A percentile compares a stretch with the other conserved stretches of the same genome.
Conservation (phyloP, 2,888 invertebrate genomes). For the Rhodophaea formosa region DNA sequence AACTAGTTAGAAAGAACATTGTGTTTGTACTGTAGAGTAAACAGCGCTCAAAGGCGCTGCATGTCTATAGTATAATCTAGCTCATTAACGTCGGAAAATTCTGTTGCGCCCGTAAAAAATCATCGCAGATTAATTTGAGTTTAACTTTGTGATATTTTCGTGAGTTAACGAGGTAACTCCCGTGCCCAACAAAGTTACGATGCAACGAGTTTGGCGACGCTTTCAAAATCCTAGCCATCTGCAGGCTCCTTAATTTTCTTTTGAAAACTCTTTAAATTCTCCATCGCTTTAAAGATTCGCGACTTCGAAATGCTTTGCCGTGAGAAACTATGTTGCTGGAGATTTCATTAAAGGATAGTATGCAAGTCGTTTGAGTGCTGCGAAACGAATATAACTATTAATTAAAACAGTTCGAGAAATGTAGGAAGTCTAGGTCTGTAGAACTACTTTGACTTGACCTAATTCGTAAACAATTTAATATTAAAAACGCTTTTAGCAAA, state of each 20-base stretch:
- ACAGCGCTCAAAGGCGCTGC: conserved; percentile 44
- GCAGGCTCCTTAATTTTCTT: conserved; percentile 67
- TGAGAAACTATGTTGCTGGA: conserved; percentile 50
- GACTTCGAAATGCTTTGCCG: conserved; percentile 45
- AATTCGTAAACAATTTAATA: not conserved
- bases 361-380: conserved; percentile 14
- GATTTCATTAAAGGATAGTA: conserved; percentile 31
- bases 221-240: conserved; percentile 49
- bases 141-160: conserved; percentile 61
- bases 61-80: conserved; percentile 58
- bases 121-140: conserved; percentile 62
- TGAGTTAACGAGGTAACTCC: conserved; percentile 71
- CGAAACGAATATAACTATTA: conserved; percentile 4
- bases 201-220: conserved; percentile 56
- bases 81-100: conserved; percentile 64
- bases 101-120: conserved; percentile 54
- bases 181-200: conserved; percentile 68
- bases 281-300: conserved; percentile 60
- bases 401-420: conserved; percentile 9
- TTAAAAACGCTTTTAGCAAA: not conserved
- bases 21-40: conserved; percentile 42
- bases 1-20: conserved; percentile 34
- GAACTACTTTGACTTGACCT: not conserved
- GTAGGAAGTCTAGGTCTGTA: not conserved
- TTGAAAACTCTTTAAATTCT: conserved; percentile 70